Conservation (phyloP, 2,113 vertebrate species). For the Abramis brama region DNA sequence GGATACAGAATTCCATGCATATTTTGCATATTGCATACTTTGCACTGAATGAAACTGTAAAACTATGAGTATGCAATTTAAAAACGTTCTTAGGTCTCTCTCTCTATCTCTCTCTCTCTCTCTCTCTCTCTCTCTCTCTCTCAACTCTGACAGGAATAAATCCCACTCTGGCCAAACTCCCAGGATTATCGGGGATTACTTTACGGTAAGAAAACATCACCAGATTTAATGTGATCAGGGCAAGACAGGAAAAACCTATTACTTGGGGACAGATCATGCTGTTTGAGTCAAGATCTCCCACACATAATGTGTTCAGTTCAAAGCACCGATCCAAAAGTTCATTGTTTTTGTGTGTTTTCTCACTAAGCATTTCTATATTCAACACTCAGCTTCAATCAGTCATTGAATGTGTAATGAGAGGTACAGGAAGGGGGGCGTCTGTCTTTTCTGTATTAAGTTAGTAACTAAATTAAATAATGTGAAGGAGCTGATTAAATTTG, state of each 20-base stretch:
- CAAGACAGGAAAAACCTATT: constrained; percentile 43
- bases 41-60: neutral
- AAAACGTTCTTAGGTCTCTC: neutral
- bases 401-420: constrained; percentile 26
- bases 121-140: constrained; percentile 1
- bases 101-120: too few species aligned
- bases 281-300: constrained; percentile 9
- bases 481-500: constrained; percentile 43
- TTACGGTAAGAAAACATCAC: constrained; percentile 41
- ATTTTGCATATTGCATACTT: neutral
- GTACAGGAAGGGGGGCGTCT: constrained; percentile 12
- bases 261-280: constrained; percentile 10
- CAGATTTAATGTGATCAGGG: constrained; percentile 51
- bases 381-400: constrained; percentile 3
- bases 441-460: constrained; percentile 33
- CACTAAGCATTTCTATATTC: neutral
- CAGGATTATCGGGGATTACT: constrained; percentile 40
- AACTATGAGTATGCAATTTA: neutral
- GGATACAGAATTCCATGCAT: neutral
- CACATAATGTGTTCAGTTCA: neutral
- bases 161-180: constrained; percentile 39
- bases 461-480: constrained; percentile 39
- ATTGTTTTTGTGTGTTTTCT: constrained; percentile 1
- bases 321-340: neutral
- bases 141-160: constrained; percentile 37